Base-by-base conservation (phyloP, 2,797 vertebrate species). In the Pseudotriccus pelzelni region DNA sequence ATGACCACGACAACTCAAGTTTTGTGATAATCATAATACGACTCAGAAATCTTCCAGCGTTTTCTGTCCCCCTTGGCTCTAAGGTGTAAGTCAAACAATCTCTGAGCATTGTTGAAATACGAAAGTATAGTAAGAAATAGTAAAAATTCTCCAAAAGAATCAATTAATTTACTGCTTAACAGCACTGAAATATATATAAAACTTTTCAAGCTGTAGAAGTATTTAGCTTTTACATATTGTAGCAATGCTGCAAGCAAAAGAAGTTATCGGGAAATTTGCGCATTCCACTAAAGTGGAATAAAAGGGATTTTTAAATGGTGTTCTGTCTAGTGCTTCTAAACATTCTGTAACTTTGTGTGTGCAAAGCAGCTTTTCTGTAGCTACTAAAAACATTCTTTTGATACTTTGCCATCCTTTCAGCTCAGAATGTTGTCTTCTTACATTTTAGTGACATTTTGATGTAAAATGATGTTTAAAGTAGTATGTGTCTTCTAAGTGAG, bases 81-180 rank as follows among this genome's bases (percentile, higher is more conserved):
- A 98, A 98, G 97, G 96, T 98, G 98, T 98, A 98, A 98, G 98
- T 98, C 84, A 82, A 94, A 64, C 60, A 66, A 56, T 79, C 41
- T 7, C 36, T 64, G 47, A 85, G 49, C 64, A 50, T 46, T 46
- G 37, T 59, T 94, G 68, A 74, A 89, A 77, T 62, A 15, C 6
- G 19, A 41, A 15, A 43, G 28, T 52, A n/a, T 49, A 79, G 68
- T 67, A 84, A 92, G 50, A 53, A 66, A 52, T 46, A 56, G 36
- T 69, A 37, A 43, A 75, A 16, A 44, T 49, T 84, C 30, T 68
- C n/a, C 27, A 50, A 69, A 91, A 44, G 30, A 94, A 37, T 21
- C 0, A 0, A 30, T 78, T 68, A 28, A 53, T 92, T 93, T 80
- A 52, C 36, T 78, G 67, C 47, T 67, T 87, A 73, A 73, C 25